Evolutionary conservation across 53 echinoderm and acorn worm genomes (phyloP), one percentile per base, ranked within the genome.

Genomic region (Astropecten irregularis): DNA sequence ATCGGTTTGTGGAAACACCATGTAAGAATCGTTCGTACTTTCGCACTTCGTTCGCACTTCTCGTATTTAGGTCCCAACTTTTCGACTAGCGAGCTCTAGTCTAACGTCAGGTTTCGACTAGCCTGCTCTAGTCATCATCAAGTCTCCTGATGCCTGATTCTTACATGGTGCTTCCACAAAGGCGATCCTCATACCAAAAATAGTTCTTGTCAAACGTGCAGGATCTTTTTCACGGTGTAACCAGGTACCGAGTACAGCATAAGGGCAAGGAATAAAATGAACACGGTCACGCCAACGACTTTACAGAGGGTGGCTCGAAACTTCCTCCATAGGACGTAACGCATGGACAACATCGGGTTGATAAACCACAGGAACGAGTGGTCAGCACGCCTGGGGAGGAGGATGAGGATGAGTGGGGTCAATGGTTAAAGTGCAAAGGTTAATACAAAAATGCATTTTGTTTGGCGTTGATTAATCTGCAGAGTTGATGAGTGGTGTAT

Each of bases 261-360:
- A 36, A 95, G 55, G 23, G 88, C 63, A 15, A 92, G 8, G 77
- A 95, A 71, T 15, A 92, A 66, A 11, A 85, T 40, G 27, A 64
- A 19, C 2, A 82, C 47, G 9, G 35, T 30, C 31, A 92, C 1
- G 31, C 84, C 16, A 25, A 95, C 39, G 2, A 27, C 82, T 36
- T 92, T 95, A 27, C 90, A 60, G 49, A 92, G 64, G 54, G 82
- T 29, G 73, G 62, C 85, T 68, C 89, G 90, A 85, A 87, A 92
- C 48, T 68, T 81, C 10, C 50, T 66, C 90, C 92, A 95, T 29
- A 95, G 48, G 76, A 88, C 65, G 79, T 91, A 92, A 25, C 88
- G 88, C 30, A 90, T 62, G 46, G 92, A 64, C 53, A 73, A 76
- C 82, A 93, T 87, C 2, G 95, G 92, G 30, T 73, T 88, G 70